Conservation (phyloP, 2,113 vertebrate genomes). For the Lipotes vexillifer region DNA sequence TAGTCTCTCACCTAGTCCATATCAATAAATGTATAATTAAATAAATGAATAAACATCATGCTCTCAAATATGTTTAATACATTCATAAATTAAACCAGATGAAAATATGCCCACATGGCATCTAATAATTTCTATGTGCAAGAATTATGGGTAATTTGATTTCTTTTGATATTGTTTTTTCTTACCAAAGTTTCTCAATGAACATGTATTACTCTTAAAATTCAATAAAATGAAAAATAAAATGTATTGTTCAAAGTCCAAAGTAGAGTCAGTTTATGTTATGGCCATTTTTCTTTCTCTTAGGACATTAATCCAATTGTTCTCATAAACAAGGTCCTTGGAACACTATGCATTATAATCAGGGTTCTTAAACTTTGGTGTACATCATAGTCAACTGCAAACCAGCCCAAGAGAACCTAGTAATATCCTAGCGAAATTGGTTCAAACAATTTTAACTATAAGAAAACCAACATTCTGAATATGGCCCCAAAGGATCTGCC, state of each 20-base stretch:
- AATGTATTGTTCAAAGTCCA: not conserved
- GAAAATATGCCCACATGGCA: not conserved
- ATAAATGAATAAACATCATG: not conserved
- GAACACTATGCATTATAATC: not conserved
- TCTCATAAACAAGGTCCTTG: not conserved
- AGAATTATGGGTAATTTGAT: not conserved
- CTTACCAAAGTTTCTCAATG: not conserved
- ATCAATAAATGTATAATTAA: not conserved
- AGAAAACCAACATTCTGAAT: not conserved
- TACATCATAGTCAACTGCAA: not conserved
- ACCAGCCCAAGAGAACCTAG: not conserved
- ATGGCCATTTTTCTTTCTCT: not conserved
- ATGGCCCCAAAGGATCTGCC: not conserved
- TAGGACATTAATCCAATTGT: not conserved
- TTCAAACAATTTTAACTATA: not conserved
- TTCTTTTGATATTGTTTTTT: not conserved
- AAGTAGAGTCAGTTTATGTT: not conserved
- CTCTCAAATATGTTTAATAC: not conserved
- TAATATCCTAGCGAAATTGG: not conserved
- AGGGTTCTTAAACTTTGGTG: not conserved
- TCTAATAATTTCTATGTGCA: not conserved
- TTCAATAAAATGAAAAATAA: slow-evolving; percentile 34
- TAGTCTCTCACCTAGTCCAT: not conserved
- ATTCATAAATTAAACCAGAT: not conserved
- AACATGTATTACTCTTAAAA: not conserved